Conservation (phyloP, 2,113 vertebrate genomes). For the Podocnemis expansa region DNA sequence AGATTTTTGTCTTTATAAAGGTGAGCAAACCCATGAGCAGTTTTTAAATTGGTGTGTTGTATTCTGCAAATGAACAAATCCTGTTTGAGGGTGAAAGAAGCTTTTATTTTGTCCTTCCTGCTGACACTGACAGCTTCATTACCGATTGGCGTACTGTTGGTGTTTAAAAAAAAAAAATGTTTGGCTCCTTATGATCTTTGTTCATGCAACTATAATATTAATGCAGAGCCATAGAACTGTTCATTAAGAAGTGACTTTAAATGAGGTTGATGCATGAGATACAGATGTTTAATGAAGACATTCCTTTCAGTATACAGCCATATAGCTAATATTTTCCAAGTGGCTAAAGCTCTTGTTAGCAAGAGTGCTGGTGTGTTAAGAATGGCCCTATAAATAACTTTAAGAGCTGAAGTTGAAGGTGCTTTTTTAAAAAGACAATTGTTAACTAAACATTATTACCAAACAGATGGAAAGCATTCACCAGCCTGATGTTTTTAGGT, state of each 20-base stretch:
- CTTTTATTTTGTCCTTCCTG: slow-evolving; percentile 86
- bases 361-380: slow-evolving; percentile 82
- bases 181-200: slow-evolving; percentile 84
- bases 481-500: slow-evolving; percentile 94
- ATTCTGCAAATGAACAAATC: slow-evolving; percentile 81
- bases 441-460: slow-evolving; percentile 90
- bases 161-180: slow-evolving; percentile 78
- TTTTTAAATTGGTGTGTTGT: slow-evolving; percentile 83
- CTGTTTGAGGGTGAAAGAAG: slow-evolving; percentile 85
- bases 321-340: slow-evolving; percentile 85
- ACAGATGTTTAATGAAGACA: slow-evolving; percentile 82
- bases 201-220: slow-evolving; percentile 81
- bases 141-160: slow-evolving; percentile 83
- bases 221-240: slow-evolving; percentile 73
- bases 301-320: slow-evolving; percentile 76
- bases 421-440: slow-evolving; percentile 88
- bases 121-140: slow-evolving; percentile 84
- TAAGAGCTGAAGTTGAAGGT: slow-evolving; percentile 87
- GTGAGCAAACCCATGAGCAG: slow-evolving; percentile 84
- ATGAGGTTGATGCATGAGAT: slow-evolving; percentile 81
- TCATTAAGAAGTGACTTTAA: slow-evolving; percentile 86
- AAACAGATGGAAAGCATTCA: slow-evolving; percentile 97
- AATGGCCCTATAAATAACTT: slow-evolving; percentile 83
- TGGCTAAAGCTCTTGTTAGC: slow-evolving; percentile 83
- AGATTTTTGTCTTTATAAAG: slow-evolving; percentile 86